phyloP scores from a whole-genome alignment of 1,140 invertebrate genomes.

The Dendroctonus valens region DNA sequence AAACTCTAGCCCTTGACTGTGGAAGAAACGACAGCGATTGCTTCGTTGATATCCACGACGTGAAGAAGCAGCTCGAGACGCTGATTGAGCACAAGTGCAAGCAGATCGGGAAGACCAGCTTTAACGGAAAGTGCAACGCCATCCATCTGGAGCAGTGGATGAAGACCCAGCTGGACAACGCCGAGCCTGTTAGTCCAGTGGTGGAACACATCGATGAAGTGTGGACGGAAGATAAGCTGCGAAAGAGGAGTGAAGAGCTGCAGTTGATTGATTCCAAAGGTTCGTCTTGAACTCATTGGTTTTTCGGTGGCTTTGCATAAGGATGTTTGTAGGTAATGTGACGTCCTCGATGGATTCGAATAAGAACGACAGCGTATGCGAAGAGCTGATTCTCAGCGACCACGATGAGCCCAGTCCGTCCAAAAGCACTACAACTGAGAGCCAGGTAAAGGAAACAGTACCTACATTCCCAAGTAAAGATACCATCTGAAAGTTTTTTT shows the following conservation, averaged over 20 bases:
- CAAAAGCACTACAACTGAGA: conserved; percentile 69
- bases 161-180: conserved; percentile 56
- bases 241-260: conserved; percentile 65
- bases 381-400: conserved; percentile 51
- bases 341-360: conserved; percentile 46
- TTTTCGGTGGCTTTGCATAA: too few species aligned
- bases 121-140: conserved; percentile 59
- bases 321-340: conserved; percentile 20
- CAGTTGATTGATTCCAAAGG: conserved; percentile 55
- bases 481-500: conserved; percentile 5
- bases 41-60: conserved; percentile 8
- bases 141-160: conserved; percentile 74
- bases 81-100: conserved; percentile 62
- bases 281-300: neutral
- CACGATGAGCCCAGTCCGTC: conserved; percentile 61
- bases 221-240: conserved; percentile 70
- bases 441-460: conserved; percentile 57
- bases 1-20: conserved; percentile 36
- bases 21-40: conserved; percentile 5
- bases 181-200: conserved; percentile 48
- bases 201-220: conserved; percentile 57
- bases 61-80: conserved; percentile 55
- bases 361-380: conserved; percentile 47
- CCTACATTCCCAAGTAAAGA: neutral
- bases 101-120: conserved; percentile 56